Conservation (phyloP, 2,113 vertebrate genomes). For the Hepsetus odoe region DNA sequence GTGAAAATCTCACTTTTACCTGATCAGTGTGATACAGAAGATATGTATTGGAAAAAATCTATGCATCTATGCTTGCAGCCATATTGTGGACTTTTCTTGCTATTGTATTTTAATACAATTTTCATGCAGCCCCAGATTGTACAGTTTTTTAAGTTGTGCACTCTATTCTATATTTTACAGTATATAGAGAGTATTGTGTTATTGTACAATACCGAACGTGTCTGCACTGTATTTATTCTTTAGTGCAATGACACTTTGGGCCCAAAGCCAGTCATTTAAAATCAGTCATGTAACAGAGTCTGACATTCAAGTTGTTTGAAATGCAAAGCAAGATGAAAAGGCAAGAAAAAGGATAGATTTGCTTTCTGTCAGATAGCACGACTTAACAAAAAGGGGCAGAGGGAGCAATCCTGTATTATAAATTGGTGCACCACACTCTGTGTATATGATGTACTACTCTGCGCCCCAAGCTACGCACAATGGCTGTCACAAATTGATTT, state of each 20-base stretch:
- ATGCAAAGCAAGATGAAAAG: constrained; percentile 14
- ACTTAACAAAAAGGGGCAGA: constrained; percentile 35
- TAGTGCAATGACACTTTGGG: not conserved
- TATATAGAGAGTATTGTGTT: no score
- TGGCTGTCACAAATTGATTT: constrained; percentile 51
- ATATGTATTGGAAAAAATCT: no score
- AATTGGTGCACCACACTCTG: constrained; percentile 27
- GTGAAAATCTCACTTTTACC: no score
- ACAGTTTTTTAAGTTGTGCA: no score
- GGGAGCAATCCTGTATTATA: constrained; percentile 38
- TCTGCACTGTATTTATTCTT: not conserved
- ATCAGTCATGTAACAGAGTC: not conserved
- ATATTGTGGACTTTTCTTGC: no score
- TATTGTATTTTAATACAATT: no score
- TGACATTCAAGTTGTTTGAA: constrained; percentile 11
- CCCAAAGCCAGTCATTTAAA: not conserved
- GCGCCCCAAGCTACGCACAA: constrained; percentile 14
- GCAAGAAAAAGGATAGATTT: constrained; percentile 5
- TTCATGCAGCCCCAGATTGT: no score
- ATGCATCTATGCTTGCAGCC: no score
- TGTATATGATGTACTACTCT: constrained; percentile 33
- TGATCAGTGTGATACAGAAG: no score
- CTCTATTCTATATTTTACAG: no score
- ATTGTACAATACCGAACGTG: no score
- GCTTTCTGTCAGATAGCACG: constrained; percentile 33